These are phyloP conservation scores for Salvelinus fontinalis DNA, from an alignment of 2,113 vertebrate species.

Conservation along the genomic window DNA sequence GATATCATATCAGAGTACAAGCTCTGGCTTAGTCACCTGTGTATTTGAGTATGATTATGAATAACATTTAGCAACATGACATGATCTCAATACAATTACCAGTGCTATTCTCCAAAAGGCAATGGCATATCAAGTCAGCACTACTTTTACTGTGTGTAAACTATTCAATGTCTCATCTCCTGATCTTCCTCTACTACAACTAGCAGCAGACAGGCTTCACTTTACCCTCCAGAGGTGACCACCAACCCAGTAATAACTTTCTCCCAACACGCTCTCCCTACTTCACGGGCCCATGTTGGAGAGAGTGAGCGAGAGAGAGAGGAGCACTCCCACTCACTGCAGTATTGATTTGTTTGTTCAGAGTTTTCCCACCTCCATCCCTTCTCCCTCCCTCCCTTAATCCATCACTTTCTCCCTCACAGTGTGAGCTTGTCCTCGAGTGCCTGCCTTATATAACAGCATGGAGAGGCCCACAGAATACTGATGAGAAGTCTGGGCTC, in stretches of 20 bases:
- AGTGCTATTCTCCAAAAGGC: neutral
- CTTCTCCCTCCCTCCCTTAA: slow-evolving; percentile 44
- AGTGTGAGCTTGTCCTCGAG: slow-evolving; percentile 72
- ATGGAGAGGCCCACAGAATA: slow-evolving; percentile 68
- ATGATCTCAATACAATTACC: neutral
- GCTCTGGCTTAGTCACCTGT: too few species aligned
- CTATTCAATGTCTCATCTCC: neutral
- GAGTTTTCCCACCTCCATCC: slow-evolving; percentile 31
- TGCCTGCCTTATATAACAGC: slow-evolving; percentile 78
- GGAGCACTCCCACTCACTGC: slow-evolving; percentile 54
- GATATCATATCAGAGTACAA: neutral
- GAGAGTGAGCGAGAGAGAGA: slow-evolving; percentile 44
- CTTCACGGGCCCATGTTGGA: slow-evolving; percentile 29
- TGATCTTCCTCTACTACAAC: neutral
- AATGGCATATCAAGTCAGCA: neutral
- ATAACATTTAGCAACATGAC: neutral
- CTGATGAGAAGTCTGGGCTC: slow-evolving; percentile 73
- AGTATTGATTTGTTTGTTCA: slow-evolving; percentile 76
- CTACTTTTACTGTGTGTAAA: neutral
- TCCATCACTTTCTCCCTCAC: slow-evolving; percentile 35
- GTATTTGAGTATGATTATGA: neutral
- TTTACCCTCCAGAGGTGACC: slow-evolving; percentile 25
- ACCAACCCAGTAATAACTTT: slow-evolving; percentile 8
- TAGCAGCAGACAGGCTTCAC: slow-evolving; percentile 9
- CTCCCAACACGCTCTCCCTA: slow-evolving; percentile 24